Conservation (phyloP, 2,797 vertebrate genomes). For the Hephaestus fuliginosus region DNA sequence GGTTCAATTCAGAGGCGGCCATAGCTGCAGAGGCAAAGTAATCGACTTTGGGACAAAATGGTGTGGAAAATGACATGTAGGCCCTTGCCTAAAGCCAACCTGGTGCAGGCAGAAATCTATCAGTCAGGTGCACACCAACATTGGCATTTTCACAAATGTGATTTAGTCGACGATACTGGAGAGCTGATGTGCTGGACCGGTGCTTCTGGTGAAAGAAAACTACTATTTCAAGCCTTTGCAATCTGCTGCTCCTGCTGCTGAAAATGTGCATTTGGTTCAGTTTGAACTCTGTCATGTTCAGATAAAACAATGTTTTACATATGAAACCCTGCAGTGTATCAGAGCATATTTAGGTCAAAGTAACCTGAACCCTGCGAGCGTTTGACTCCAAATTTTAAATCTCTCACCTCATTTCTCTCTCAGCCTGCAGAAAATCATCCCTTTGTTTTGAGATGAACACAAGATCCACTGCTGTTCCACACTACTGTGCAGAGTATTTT, state of each 20-base stretch:
- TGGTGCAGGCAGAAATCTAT: constrained; percentile 67
- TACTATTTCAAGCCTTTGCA: constrained; percentile 52
- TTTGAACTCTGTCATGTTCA: constrained; percentile 53
- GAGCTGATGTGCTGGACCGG: constrained; percentile 68
- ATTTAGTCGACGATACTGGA: constrained; percentile 70
- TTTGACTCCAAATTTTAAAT: constrained; percentile 55
- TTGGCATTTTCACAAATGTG: constrained; percentile 80
- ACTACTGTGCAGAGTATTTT: constrained; percentile 65
- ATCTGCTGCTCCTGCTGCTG: constrained; percentile 66
- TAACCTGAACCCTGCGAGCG: constrained; percentile 42
- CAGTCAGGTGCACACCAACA: constrained; percentile 76
- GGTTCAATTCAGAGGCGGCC: constrained; percentile 74
- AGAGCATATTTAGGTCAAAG: constrained; percentile 57
- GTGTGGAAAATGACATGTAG: constrained; percentile 77
- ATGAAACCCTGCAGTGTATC: constrained; percentile 52
- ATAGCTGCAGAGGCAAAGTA: constrained; percentile 70
- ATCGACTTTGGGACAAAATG: constrained; percentile 83
- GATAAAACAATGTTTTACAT: constrained; percentile 64
- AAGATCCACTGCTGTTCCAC: constrained; percentile 57
- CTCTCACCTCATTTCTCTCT: constrained; percentile 33
- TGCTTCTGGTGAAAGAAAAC: constrained; percentile 63
- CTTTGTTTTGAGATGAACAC: constrained; percentile 68
- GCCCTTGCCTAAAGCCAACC: constrained; percentile 70
- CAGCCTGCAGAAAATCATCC: constrained; percentile 47
- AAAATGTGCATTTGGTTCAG: constrained; percentile 46